Evolutionary conservation across 1,140 invertebrate genomes (phyloP).

Genomic region (Diachasmimorpha longicaudata): DNA sequence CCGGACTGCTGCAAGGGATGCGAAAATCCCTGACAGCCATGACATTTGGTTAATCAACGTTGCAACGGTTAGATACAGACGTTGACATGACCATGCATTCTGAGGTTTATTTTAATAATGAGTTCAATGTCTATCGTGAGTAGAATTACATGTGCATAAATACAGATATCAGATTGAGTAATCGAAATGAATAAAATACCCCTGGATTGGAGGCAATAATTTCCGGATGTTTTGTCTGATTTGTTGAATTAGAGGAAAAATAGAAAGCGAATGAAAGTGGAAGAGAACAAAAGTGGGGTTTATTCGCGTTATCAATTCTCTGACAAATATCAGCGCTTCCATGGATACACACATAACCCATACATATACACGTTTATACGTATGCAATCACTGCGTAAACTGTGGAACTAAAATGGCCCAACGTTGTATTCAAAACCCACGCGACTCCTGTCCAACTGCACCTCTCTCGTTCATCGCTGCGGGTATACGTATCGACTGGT

Average conservation of each 20-base stretch:
- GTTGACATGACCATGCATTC: neutral
- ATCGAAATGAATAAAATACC: neutral
- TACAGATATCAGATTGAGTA: neutral
- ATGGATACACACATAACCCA: constrained; percentile 22
- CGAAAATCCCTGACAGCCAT: neutral
- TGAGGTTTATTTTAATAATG: neutral
- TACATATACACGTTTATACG: neutral
- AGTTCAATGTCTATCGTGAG: neutral
- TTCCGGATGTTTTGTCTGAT: neutral
- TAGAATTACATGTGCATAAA: neutral
- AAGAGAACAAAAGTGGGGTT: constrained; percentile 30
- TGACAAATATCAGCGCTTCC: constrained; percentile 61
- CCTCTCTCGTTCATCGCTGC: neutral
- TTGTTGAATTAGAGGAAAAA: neutral
- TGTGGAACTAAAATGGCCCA: neutral
- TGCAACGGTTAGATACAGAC: neutral
- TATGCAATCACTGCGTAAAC: neutral
- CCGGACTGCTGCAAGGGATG: neutral
- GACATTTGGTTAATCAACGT: neutral
- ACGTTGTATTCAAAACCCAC: constrained; percentile 1
- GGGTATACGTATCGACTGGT: neutral
- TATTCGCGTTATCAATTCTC: constrained; percentile 62
- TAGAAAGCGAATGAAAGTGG: neutral
- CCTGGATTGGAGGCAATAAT: neutral
- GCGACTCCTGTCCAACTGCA: neutral